Evolutionary conservation across 2,797 vertebrate genomes (phyloP).

Genomic region (Psittacula echo): DNA sequence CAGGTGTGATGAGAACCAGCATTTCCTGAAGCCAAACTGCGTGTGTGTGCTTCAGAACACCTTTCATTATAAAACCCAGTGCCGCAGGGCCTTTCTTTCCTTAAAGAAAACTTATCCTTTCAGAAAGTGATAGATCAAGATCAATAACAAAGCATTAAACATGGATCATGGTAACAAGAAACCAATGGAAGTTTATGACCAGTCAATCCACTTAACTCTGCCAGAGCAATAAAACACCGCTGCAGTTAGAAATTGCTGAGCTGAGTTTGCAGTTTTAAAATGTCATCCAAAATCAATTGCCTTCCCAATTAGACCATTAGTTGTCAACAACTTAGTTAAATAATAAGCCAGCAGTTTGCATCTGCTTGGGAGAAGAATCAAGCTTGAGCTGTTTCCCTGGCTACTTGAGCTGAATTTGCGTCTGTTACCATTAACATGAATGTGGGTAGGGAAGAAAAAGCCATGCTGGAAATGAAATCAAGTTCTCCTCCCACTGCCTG

Average conservation of each 20-base stretch:
- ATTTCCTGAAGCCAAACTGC: slow-evolving; percentile 16
- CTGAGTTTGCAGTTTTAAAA: slow-evolving; percentile 49
- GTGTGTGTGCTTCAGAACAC: neutral
- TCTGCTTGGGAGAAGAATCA: slow-evolving; percentile 31
- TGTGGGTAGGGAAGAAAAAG: slow-evolving; percentile 31
- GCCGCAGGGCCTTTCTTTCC: neutral
- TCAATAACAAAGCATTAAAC: slow-evolving; percentile 6
- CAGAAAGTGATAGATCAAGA: neutral
- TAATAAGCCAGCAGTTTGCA: slow-evolving; percentile 19
- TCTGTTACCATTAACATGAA: slow-evolving; percentile 1
- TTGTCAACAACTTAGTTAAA: slow-evolving; percentile 34
- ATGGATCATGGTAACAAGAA: slow-evolving; percentile 23
- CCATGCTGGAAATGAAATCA: slow-evolving; percentile 29
- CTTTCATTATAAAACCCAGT: neutral
- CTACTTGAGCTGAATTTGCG: neutral
- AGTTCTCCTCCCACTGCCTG: slow-evolving; percentile 43
- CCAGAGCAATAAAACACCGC: slow-evolving; percentile 11
- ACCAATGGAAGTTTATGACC: slow-evolving; percentile 24
- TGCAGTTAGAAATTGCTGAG: neutral
- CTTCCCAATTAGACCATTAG: neutral
- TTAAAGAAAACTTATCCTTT: neutral
- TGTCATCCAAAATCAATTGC: slow-evolving; percentile 49
- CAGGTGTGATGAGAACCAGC: slow-evolving; percentile 1
- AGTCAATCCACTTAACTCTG: slow-evolving; percentile 46
- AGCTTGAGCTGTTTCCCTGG: slow-evolving; percentile 29